Evolutionary conservation across 2,797 vertebrate genomes (phyloP).

Genomic region (Sorex maritimensis): DNA sequence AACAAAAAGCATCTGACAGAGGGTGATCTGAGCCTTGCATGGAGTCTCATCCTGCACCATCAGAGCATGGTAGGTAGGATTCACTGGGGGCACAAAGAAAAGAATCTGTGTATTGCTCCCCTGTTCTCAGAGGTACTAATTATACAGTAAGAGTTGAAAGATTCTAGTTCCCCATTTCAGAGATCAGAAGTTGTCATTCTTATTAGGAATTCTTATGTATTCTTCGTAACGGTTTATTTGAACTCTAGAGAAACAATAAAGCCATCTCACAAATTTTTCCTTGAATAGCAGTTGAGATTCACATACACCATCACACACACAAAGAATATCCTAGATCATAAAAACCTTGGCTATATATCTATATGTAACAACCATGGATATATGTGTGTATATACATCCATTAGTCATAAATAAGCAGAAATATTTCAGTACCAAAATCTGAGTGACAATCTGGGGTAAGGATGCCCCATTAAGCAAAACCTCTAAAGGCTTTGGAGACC

Average conservation of each 20-base stretch:
- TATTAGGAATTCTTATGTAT: neutral
- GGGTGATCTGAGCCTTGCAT: slow-evolving; percentile 76
- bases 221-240: slow-evolving; percentile 44
- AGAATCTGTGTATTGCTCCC: slow-evolving; percentile 26
- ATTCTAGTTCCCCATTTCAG: slow-evolving; percentile 52
- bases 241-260: slow-evolving; percentile 42
- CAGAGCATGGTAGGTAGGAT: slow-evolving; percentile 79
- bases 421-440: neutral
- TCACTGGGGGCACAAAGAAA: slow-evolving; percentile 71
- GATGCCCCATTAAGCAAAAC: neutral
- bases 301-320: neutral
- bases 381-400: too few relatives aligned
- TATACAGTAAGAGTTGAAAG: slow-evolving; percentile 47
- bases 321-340: neutral
- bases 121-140: slow-evolving; percentile 60
- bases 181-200: slow-evolving; percentile 23
- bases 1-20: slow-evolving; percentile 87
- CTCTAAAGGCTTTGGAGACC: neutral
- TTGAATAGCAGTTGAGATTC: neutral
- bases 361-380: neutral
- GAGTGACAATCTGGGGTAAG: neutral
- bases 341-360: neutral
- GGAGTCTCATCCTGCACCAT: slow-evolving; percentile 74
- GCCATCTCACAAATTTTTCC: neutral
- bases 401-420: neutral